Evolutionary conservation across 2,113 vertebrate species (phyloP).

Genomic region (Smithornis capensis): DNA sequence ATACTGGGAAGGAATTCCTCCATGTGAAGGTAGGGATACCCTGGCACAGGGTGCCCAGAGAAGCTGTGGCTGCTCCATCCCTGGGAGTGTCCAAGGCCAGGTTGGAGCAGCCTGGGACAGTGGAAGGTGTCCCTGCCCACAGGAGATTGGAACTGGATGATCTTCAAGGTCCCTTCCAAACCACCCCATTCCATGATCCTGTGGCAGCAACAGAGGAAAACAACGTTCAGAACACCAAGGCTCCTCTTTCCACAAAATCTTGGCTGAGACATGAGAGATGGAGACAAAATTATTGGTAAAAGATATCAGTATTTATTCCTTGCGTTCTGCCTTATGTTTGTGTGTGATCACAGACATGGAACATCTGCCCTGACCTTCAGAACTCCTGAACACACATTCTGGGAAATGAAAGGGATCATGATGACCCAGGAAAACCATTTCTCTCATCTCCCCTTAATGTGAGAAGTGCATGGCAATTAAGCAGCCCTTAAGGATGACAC

Average conservation of each 20-base stretch:
- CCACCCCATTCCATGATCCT: background rate
- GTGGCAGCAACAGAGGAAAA: background rate
- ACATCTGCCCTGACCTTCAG: background rate
- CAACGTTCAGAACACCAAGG: rapidly evolving
- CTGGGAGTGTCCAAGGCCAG: background rate
- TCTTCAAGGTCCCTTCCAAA: background rate
- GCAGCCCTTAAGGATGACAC: conserved; percentile 1
- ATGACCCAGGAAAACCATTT: background rate
- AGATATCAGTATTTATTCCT: background rate
- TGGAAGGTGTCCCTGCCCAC: background rate
- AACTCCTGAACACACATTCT: background rate
- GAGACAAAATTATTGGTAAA: background rate
- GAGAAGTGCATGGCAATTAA: background rate
- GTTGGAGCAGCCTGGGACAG: rapidly evolving
- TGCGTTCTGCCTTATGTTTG: rapidly evolving
- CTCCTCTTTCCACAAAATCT: background rate
- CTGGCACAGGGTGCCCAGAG: background rate
- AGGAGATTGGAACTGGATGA: background rate
- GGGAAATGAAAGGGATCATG: background rate
- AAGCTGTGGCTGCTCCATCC: background rate
- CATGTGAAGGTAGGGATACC: background rate
- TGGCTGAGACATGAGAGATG: rapidly evolving
- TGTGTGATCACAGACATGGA: background rate
- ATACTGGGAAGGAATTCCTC: background rate
- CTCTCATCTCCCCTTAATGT: background rate